Base-by-base conservation (phyloP, 2,888 invertebrate species). In the Eubasilissa splendida region DNA sequence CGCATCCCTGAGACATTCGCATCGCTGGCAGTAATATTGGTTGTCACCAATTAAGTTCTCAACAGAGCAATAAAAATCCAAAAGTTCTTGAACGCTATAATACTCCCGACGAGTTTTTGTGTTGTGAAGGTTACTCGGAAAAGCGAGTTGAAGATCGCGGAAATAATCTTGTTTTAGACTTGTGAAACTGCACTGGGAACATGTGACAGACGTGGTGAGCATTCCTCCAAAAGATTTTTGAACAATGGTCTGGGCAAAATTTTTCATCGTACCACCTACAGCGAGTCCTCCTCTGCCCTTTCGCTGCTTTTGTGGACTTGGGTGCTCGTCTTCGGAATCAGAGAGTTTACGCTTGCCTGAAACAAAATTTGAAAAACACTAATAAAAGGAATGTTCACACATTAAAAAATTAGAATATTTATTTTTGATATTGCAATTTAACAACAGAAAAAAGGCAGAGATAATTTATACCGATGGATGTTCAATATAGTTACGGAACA, bases 41-140 rank as follows among this genome's bases (percentile, higher is more conserved):
- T 97, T 97, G 76, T 96, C 96, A 0, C 95, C 96, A 1, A 93
- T 92, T 54, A 97, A 88, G 77, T 92, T 92, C 86, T 97, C 97
- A 1, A 95, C 93, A 31, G 94, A 93, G 84, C 96, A 92, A 86
- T 95, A 96, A 86, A 93, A 95, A 84, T 95, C 94, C 14, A 97
- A 90, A 0, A 97, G 90, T 84, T 93, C 93, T 86, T 96, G 95
- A n/a, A 97, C 94, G 54, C 92, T 93, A 85, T 93, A 92, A 82
- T 91, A 85, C 86, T 0, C 76, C 22, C 66, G 87, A 87, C 0
- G 87, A 86, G 73, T 87, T 88, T 87, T 60, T 85, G 86, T 56
- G 33, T 70, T 42, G 9, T 70, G 58, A 11, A 60, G 31, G 42
- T 56, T 79, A 52, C 93, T 93, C 0, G 95, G 95, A 87, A 95